Evolutionary conservation across 1,140 invertebrate species (phyloP).

Genomic region (Lordiphosa mommai): DNA sequence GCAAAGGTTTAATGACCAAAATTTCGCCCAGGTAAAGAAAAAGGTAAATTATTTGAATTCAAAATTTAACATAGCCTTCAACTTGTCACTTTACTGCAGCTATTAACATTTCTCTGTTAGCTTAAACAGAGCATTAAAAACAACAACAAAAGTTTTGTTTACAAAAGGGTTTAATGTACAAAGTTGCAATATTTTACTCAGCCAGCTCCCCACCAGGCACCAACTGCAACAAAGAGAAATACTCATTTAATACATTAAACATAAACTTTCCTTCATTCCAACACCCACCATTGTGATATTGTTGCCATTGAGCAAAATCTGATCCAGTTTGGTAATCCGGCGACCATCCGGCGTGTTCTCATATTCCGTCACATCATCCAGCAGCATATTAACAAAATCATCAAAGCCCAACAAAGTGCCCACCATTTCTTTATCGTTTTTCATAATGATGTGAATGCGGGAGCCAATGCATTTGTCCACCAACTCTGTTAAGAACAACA

Average conservation of each 20-base stretch:
- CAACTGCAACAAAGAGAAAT: slow-evolving; percentile 81
- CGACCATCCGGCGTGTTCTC: slow-evolving; percentile 98
- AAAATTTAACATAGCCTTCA: too few relatives aligned
- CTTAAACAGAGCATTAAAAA: too few relatives aligned
- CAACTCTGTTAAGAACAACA: slow-evolving; percentile 85
- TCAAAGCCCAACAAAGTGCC: slow-evolving; percentile 98
- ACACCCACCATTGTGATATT: slow-evolving; percentile 97
- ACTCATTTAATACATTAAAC: too few relatives aligned
- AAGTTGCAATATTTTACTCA: too few relatives aligned
- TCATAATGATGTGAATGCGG: slow-evolving; percentile 99
- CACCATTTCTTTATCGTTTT: slow-evolving; percentile 99
- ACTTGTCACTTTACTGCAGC: too few relatives aligned
- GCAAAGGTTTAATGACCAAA: too few relatives aligned
- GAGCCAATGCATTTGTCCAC: slow-evolving; percentile 99
- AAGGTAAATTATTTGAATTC: too few relatives aligned
- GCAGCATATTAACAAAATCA: slow-evolving; percentile 98
- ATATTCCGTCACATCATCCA: slow-evolving; percentile 96
- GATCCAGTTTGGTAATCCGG: slow-evolving; percentile 97
- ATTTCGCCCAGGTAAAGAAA: too few relatives aligned
- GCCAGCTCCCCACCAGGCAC: slow-evolving; percentile 87
- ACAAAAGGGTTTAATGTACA: too few relatives aligned
- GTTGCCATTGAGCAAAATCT: slow-evolving; percentile 99
- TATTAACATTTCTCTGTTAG: too few relatives aligned
- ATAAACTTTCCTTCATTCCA: too few relatives aligned
- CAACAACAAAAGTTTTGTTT: too few relatives aligned